phyloP scores from a whole-genome alignment of 2,797 vertebrate genomes.

The Galago senegalensis region DNA sequence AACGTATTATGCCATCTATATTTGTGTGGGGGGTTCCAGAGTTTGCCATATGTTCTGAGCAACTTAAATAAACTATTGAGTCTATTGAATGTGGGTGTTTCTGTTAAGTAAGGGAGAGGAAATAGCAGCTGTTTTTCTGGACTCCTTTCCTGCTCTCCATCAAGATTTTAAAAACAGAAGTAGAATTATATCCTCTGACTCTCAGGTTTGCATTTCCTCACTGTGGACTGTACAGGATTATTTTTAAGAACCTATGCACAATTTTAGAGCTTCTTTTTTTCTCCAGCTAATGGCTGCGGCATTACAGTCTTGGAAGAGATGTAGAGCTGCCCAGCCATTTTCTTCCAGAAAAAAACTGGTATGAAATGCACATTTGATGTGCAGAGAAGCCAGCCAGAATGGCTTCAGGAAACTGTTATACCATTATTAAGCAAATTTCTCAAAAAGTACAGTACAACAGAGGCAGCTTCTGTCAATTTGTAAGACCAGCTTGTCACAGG shows the following conservation, averaged over 20 bases:
- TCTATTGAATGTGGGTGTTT: constrained; percentile 82
- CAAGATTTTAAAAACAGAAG: constrained; percentile 84
- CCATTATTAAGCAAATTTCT: background rate
- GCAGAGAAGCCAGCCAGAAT: background rate
- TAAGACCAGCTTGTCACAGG: background rate
- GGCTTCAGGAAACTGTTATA: background rate
- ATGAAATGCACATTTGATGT: background rate
- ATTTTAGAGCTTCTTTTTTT: background rate
- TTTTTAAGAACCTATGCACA: background rate
- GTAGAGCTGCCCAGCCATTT: background rate
- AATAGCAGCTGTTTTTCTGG: constrained; percentile 85
- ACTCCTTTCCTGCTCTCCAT: constrained; percentile 82
- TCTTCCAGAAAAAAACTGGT: background rate
- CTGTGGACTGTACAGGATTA: background rate
- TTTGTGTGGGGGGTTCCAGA: constrained; percentile 68
- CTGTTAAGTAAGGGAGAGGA: constrained; percentile 78
- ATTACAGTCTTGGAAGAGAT: background rate
- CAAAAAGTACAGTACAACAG: background rate
- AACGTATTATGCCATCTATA: constrained; percentile 71
- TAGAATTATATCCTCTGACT: constrained; percentile 79
- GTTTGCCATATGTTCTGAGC: constrained; percentile 83
- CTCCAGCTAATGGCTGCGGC: background rate
- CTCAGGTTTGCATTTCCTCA: constrained; percentile 70
- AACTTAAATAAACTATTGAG: constrained; percentile 84
- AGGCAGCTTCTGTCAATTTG: background rate